Evolutionary conservation across 2,113 vertebrate genomes (phyloP).

Genomic region (Elephantulus edwardii): DNA sequence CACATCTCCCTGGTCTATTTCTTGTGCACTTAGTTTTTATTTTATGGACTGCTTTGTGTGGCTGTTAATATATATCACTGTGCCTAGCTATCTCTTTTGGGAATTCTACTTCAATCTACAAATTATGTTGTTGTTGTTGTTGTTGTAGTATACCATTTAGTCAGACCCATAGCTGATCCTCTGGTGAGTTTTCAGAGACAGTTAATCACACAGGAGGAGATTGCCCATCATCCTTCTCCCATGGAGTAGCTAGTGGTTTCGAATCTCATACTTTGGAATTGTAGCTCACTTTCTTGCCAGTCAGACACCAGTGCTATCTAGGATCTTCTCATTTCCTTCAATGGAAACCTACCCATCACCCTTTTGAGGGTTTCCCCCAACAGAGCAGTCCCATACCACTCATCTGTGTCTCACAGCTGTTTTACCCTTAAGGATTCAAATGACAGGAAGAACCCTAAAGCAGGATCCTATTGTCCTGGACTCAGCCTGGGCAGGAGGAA

Average conservation of each 20-base stretch:
- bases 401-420: background rate
- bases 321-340: background rate
- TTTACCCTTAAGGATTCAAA: background rate
- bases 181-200: too few species aligned
- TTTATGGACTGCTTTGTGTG: background rate
- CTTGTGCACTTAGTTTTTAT: background rate
- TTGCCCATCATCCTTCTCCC: too few species aligned
- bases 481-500: background rate
- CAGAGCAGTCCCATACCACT: background rate
- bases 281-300: too few species aligned
- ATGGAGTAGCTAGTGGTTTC: too few species aligned
- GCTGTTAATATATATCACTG: background rate
- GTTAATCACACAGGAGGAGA: too few species aligned
- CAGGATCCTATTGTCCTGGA: background rate
- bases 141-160: too few species aligned
- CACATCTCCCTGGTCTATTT: background rate
- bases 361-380: background rate
- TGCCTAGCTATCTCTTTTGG: background rate
- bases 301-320: background rate
- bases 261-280: too few species aligned
- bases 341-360: background rate
- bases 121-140: too few species aligned
- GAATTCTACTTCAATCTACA: too few species aligned
- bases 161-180: too few species aligned
- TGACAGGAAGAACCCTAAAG: background rate